Evolutionary conservation across 2,888 invertebrate genomes (phyloP), one percentile per base, ranked within the genome.

Genomic region (Pollenia angustigena): DNA sequence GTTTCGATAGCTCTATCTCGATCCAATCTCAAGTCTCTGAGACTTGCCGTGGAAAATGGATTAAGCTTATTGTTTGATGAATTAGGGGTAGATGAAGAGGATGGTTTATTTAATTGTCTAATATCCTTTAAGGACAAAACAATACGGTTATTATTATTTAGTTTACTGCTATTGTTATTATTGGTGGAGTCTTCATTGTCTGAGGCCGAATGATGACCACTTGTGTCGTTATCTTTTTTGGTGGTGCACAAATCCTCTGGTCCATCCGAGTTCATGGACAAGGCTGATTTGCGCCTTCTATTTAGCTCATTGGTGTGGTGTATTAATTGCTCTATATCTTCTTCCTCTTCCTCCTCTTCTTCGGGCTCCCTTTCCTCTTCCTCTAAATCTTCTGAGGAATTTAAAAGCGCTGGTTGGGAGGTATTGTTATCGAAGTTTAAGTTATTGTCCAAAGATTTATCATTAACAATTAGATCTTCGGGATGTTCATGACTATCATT

Each of bases 381-480:
- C 12, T 88, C 88, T n/a, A 89, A 89, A 7, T 90, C 89, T n/a
- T 84, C 69, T 0, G 76, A n/a, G 4, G 71, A 16, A 8, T 71
- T 69, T 81, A 75, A 42, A 12, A 18, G 23, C n/a, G 58, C 44
- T 79, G 85, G 62, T 18, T 89, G 89, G 7, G 88, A 88, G 23
- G 94, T 88, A 93, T 90, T 88, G 94, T 94, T 87, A 94, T 95
- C 88, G 95, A 94, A 93, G 10, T 75, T 54, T 12, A 71, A 54
- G 40, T 85, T 84, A 60, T 85, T 85, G 14, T 84, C 85, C n/a
- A 68, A 32, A n/a, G 79, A 60, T 42, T 83, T 82, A n/a, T 85
- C 87, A 58, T 60, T 81, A 9, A 85, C 14, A 52, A 78, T 81
- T 18, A 76, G 60, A 68, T 83, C 88, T 66, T 88, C 87, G 14